Base-by-base conservation (phyloP, 64 coral and sea anemone genomes). In the Montipora capricornis region DNA sequence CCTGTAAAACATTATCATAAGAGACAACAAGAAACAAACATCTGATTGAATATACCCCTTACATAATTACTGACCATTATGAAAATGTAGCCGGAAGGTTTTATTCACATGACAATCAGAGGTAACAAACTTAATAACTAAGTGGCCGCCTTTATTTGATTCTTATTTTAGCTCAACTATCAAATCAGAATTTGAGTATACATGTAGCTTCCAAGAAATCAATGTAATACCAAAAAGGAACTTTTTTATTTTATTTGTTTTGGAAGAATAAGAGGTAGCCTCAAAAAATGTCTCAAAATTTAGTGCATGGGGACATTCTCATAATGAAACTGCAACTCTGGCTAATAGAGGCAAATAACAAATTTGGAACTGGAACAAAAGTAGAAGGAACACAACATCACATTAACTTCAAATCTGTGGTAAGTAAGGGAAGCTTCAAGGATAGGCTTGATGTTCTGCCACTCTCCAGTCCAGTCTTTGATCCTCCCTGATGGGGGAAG, bases 11-110 rank as follows among this genome's bases (percentile, higher is more conserved):
- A 75, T 44, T 75, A 75, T 24, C 24, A 45, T 75, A 44, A 75
- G 73, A 75, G 20, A 75, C 20, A 75, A 75, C 73, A 75, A 75
- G 73, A 75, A 75, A 75, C 73, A 75, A 75, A 75, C 73, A 46
- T 75, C 73, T 75, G 73, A 75, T 75, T 75, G 73, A 75, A 75
- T 75, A 45, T 11, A 75, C 73, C 24, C 73, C 5, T 37, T 75
- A 44, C 24, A 75, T 75, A 75, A 75, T 75, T 75, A 44, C 73
- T 75, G 73, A 75, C 73, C 73, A 75, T 75, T 44, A 75, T 9
- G 24, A 75, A 75, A 75, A 75, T 44, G 73, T 46, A 75, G 73
- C 73, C 73, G 1, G 12, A 75, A 75, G 5, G 73, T 74, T 74
- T 75, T 75, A 44, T 75, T 75, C 73, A 75, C 73, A 75, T 75